A percentile compares a stretch with the other conserved stretches of the same genome.
Evolutionary conservation across 2,888 invertebrate genomes (phyloP).

Genomic region (Conomelus anceps): DNA sequence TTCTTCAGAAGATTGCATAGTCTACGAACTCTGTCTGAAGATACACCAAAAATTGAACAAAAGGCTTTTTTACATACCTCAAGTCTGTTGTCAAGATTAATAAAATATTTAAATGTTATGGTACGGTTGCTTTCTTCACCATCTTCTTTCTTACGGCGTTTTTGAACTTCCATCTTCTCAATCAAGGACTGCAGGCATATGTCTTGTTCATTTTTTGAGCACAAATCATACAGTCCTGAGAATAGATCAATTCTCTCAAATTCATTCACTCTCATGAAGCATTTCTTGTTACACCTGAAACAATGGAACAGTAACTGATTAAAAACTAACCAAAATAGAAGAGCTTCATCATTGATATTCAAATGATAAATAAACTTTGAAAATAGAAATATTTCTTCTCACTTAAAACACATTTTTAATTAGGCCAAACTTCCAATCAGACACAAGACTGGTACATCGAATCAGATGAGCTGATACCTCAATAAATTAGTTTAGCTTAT

Average conservation of each 20-base stretch:
- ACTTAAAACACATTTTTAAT: too few species aligned
- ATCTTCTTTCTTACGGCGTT: neutral
- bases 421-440: too few species aligned
- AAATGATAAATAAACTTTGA: too few species aligned
- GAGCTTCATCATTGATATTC: neutral
- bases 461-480: too few species aligned
- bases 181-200: neutral
- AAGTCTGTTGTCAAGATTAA: neutral
- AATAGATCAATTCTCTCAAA: neutral
- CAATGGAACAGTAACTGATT: neutral
- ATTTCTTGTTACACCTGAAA: neutral
- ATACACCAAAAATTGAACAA: neutral
- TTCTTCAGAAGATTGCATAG: neutral
- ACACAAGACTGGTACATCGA: too few species aligned
- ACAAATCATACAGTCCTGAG: neutral
- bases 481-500: too few species aligned
- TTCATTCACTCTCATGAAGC: neutral
- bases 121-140: slow-evolving; percentile 5
- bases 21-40: slow-evolving; percentile 2
- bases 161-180: neutral
- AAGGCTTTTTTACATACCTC: slow-evolving; percentile 4
- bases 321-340: neutral
- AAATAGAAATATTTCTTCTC: too few species aligned
- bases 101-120: neutral
- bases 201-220: neutral